These are phyloP conservation scores for Platysternon megacephalum DNA, from an alignment of 2,113 vertebrate species.

Conservation along the genomic window DNA sequence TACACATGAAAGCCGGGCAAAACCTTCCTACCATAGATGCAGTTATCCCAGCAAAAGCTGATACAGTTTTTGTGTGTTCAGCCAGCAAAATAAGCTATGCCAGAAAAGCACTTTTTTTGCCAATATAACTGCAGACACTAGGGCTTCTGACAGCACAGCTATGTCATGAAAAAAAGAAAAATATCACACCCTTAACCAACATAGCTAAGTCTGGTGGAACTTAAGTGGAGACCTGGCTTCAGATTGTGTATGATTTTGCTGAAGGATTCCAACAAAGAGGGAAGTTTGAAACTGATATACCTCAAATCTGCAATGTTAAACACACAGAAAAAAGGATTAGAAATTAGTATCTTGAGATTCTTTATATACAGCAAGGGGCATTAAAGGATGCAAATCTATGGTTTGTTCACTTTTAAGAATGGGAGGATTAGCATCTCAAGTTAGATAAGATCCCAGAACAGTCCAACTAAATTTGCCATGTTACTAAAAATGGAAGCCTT, in stretches of 20 bases:
- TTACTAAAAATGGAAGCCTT: background rate
- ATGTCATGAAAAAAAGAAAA: background rate
- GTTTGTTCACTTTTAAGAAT: fast-evolving
- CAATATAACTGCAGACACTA: background rate
- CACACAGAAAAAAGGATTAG: fast-evolving
- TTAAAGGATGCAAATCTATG: background rate
- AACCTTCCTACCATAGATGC: background rate
- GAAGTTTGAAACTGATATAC: background rate
- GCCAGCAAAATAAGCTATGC: background rate
- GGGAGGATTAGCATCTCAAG: background rate
- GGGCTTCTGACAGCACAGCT: background rate
- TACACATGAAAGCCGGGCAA: background rate
- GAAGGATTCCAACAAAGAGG: background rate
- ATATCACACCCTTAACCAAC: background rate
- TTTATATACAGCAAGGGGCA: background rate
- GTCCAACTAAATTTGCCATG: background rate
- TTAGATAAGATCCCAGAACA: background rate
- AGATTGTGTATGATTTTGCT: background rate
- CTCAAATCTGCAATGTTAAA: background rate
- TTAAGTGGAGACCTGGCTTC: background rate
- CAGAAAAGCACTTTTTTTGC: background rate
- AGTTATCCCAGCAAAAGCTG: background rate
- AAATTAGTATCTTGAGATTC: background rate
- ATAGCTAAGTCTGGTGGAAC: background rate
- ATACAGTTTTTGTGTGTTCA: background rate